Evolutionary conservation across 2,113 vertebrate genomes (phyloP).

Genomic region (Mohoua ochrocephala): DNA sequence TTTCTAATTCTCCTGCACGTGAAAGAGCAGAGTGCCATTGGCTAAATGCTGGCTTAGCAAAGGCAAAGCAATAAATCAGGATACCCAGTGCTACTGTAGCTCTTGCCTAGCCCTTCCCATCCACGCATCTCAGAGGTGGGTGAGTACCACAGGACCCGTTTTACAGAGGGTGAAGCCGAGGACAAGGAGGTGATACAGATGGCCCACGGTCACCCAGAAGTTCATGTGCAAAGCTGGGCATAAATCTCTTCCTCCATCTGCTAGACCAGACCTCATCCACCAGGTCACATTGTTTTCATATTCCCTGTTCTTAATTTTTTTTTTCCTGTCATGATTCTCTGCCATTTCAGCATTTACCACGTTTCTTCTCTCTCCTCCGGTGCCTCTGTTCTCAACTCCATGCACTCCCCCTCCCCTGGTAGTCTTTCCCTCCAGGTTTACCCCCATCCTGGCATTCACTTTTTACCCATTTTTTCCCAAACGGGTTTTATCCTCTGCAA

Average conservation of each 20-base stretch:
- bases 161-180: conserved; percentile 17
- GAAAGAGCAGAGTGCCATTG: conserved; percentile 27
- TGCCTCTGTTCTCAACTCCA: not conserved
- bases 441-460: not conserved
- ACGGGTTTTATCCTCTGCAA: conserved; percentile 12
- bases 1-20: not conserved
- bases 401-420: not conserved
- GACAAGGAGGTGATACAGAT: not conserved
- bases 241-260: not conserved
- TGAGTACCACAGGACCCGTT: not conserved
- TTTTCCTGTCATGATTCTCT: not conserved
- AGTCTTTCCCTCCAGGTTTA: not conserved
- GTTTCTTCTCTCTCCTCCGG: not conserved
- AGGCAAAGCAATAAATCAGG: conserved; percentile 28
- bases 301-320: not conserved
- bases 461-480: not conserved
- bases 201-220: not conserved
- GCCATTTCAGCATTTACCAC: not conserved
- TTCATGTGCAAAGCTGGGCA: not conserved
- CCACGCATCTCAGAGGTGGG: not conserved
- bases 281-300: not conserved
- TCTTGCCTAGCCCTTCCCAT: not conserved
- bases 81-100: not conserved
- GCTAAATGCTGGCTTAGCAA: conserved; percentile 45
- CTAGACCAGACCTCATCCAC: not conserved